Conservation (phyloP, 1,140 invertebrate genomes). For the Bombus consobrinus region DNA sequence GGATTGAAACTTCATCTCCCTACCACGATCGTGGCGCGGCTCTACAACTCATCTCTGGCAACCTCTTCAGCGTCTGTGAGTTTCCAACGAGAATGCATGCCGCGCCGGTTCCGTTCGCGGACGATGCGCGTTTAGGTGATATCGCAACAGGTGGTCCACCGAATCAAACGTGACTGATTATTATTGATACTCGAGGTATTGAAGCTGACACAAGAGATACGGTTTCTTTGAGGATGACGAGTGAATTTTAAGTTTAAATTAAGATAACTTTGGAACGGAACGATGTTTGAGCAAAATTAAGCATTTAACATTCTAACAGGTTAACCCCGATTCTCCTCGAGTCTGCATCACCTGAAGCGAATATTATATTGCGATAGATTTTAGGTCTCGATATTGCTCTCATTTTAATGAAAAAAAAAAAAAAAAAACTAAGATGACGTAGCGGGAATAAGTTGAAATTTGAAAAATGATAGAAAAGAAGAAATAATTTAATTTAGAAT, state of each 20-base stretch:
- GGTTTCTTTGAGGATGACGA: too few species aligned
- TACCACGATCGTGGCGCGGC: slow-evolving; percentile 52
- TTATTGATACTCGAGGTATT: too few species aligned
- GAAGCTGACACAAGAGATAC: too few species aligned
- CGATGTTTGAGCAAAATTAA: not conserved
- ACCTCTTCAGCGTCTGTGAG: slow-evolving; percentile 31
- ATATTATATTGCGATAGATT: too few species aligned
- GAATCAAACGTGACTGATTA: not conserved
- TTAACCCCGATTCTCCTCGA: not conserved
- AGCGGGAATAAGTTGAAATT: not conserved
- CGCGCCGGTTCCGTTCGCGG: not conserved
- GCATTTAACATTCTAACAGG: not conserved
- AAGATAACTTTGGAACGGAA: not conserved
- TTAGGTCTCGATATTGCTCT: too few species aligned
- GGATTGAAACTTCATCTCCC: slow-evolving; percentile 69
- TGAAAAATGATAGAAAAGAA: not conserved
- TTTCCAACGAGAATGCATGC: slow-evolving; percentile 45
- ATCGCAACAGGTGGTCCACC: slow-evolving; percentile 3
- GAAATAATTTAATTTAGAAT: not conserved
- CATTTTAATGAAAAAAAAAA: not conserved
- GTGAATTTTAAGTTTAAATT: too few species aligned
- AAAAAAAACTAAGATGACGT: not conserved
- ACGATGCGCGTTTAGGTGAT: not conserved
- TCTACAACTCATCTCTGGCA: slow-evolving; percentile 61
- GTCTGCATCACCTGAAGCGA: not conserved